Evolutionary conservation across 1,140 invertebrate genomes (phyloP), one percentile per base, ranked within the genome.

Genomic region (Atta cephalotes): DNA sequence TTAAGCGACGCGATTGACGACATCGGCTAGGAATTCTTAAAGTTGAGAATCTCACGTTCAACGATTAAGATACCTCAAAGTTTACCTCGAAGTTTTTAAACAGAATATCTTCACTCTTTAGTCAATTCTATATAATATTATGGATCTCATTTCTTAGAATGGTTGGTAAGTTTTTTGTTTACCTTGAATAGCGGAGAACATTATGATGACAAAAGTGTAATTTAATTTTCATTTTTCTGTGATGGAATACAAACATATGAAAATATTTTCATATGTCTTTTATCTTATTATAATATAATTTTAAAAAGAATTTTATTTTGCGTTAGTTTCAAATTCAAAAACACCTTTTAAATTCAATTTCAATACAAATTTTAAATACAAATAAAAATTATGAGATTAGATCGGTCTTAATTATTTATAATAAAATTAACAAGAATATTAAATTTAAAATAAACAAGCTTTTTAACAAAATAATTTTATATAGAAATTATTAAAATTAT

Each of bases 11-110:
- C 66, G 10, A 81, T 58, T 35, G 51, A 81, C 31, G 51, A 72
- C 21, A 51, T 76, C 71, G 45, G 49, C 45, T 84, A 74, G 39
- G 35, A 49, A 82, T 82, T 60, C 39, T 82, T 74, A 35, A 74
- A 84, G 58, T 76, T 76, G 63, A 80, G 14, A 80, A 80, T 63
- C 39, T 58, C 28, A 12, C 45, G 14, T 49, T 25, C 12, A 62
- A 51, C 71, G 68, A 49, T 82, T 62, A 82, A 62, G 16, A 74
- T 45, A 66, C 6, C 5, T 53, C 12, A 12, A 65, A 53, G 65
- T 56, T 70, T 49, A 21, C n/a, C 14, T 35, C n/a, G 18, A 4
- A 71, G 5, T 58, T 49, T 71, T 71, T 10, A n/a, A 45, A 45
- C 21, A 66, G 65, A 71, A 81, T 81, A 45, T 70, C 14, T 1